Conservation (phyloP, 2,797 vertebrate species). For the Chrysocyon brachyurus region DNA sequence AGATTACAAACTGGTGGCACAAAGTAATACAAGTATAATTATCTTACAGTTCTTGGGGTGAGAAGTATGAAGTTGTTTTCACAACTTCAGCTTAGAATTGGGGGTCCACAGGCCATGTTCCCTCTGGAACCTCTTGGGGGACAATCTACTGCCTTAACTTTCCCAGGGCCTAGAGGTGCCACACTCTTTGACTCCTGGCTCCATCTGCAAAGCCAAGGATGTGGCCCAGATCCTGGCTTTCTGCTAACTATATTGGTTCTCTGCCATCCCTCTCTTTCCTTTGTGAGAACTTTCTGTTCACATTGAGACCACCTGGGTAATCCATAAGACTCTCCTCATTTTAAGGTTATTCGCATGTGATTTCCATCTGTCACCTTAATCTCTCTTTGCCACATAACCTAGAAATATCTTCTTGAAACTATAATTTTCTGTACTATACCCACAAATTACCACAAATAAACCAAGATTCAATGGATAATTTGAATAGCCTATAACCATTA, state of each 20-base stretch:
- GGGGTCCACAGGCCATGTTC: rapidly evolving
- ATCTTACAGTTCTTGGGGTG: background rate
- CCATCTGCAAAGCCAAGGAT: background rate
- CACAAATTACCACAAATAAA: background rate
- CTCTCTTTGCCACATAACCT: background rate
- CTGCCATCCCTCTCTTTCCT: background rate
- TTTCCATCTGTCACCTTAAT: background rate
- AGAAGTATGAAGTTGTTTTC: background rate
- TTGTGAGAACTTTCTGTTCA: background rate
- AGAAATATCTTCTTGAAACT: background rate
- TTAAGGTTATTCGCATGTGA: background rate
- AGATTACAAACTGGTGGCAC: background rate
- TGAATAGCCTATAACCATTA: background rate
- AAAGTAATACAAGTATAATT: background rate
- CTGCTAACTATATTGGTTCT: background rate
- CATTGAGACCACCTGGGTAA: background rate
- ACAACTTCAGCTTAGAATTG: background rate
- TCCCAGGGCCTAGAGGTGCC: rapidly evolving
- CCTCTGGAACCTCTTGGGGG: background rate
- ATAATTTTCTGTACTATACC: background rate
- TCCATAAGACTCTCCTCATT: background rate
- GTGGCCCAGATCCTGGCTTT: background rate
- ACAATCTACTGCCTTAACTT: background rate
- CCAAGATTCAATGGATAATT: background rate
- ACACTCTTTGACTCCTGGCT: background rate